Evolutionary conservation across 2,797 vertebrate genomes (phyloP).

Genomic region (Mastacembelus armatus): DNA sequence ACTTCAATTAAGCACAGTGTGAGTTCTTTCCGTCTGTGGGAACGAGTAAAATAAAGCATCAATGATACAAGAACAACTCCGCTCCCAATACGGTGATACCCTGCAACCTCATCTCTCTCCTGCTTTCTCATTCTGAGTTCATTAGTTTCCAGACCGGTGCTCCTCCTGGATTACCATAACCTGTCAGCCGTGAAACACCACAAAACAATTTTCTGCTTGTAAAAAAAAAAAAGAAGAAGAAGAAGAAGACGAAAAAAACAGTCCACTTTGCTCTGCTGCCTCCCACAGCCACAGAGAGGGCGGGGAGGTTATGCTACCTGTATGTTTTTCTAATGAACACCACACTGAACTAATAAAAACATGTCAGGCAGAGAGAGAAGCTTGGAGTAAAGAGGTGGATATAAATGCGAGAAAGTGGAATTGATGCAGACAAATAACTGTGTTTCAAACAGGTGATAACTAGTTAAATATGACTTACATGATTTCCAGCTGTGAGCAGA

Average conservation of each 20-base stretch:
- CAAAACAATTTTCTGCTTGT: conserved; percentile 89
- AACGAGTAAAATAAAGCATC: conserved; percentile 83
- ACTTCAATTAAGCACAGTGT: conserved; percentile 65
- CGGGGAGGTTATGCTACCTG: conserved; percentile 72
- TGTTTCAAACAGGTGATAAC: conserved; percentile 53
- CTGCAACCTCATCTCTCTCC: conserved; percentile 81
- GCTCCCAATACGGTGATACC: conserved; percentile 83
- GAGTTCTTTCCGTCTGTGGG: conserved; percentile 49
- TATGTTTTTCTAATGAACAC: conserved; percentile 74
- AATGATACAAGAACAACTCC: conserved; percentile 87
- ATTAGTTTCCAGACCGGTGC: conserved; percentile 92
- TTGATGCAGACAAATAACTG: conserved; percentile 46
- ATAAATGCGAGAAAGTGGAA: conserved; percentile 47
- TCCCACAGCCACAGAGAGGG: conserved; percentile 62
- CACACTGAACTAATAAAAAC: conserved; percentile 72
- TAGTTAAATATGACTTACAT: conserved; percentile 41
- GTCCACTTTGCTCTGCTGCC: conserved; percentile 64
- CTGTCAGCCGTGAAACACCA: conserved; percentile 90
- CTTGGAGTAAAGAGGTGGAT: conserved; percentile 44
- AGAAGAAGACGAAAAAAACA: conserved; percentile 41
- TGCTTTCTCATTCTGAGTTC: conserved; percentile 82
- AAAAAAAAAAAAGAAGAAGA: conserved; percentile 67
- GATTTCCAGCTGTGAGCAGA: conserved; percentile 20
- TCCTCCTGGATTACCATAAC: conserved; percentile 93
- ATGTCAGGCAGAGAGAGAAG: conserved; percentile 50